Conservation (phyloP, 2,888 invertebrate genomes). For the Drosophila kokeensis region DNA sequence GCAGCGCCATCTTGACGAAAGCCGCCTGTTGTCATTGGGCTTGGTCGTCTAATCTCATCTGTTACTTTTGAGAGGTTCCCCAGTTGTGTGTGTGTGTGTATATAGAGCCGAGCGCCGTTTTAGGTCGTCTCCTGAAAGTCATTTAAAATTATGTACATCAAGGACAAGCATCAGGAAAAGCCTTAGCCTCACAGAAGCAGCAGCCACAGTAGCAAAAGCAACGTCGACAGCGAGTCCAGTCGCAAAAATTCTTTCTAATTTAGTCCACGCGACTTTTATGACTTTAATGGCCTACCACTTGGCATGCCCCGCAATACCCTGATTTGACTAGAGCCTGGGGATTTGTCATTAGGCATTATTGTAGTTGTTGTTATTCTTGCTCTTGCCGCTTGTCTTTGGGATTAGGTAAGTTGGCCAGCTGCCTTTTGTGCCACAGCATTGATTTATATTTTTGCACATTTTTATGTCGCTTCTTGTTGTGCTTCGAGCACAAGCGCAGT, state of each 20-base stretch:
- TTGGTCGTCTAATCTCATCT: slow-evolving; percentile 75
- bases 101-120: slow-evolving; percentile 34
- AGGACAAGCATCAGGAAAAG: slow-evolving; percentile 44
- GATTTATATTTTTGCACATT: slow-evolving; percentile 59
- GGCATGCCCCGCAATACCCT: slow-evolving; percentile 21
- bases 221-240: slow-evolving; percentile 17
- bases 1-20: slow-evolving; percentile 71
- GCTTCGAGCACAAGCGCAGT: slow-evolving; percentile 11
- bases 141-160: slow-evolving; percentile 78
- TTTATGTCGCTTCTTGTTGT: slow-evolving; percentile 41
- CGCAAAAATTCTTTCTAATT: slow-evolving; percentile 65
- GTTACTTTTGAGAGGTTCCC: slow-evolving; percentile 56
- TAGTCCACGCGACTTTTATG: slow-evolving; percentile 81
- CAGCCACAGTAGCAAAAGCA: slow-evolving; percentile 7
- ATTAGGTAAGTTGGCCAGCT: slow-evolving; percentile 39
- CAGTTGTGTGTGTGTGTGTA: slow-evolving; percentile 27
- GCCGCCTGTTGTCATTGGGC: slow-evolving; percentile 77
- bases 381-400: slow-evolving; percentile 25
- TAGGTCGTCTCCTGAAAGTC: slow-evolving; percentile 78
- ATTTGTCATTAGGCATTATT: slow-evolving; percentile 66
- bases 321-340: slow-evolving; percentile 54
- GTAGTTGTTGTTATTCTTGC: slow-evolving; percentile 33
- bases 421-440: slow-evolving; percentile 45
- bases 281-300: slow-evolving; percentile 77
- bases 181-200: slow-evolving; percentile 11